phyloP scores from a whole-genome alignment of 1,140 invertebrate genomes.

The Harlomillsia oculata region DNA sequence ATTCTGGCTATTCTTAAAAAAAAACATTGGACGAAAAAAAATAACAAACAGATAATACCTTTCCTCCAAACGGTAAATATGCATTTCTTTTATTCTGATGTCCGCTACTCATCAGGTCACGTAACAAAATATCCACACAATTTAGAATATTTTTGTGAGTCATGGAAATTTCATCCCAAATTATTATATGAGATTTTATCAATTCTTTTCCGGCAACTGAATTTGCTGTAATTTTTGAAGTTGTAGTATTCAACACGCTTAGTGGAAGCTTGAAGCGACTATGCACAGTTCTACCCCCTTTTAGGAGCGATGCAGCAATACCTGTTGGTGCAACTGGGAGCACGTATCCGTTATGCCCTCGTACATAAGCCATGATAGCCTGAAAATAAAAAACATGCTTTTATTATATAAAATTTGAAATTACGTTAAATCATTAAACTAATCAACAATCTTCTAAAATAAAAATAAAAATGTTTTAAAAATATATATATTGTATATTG shows the following conservation, averaged over 20 bases:
- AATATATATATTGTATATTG: conserved; percentile 45
- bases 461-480: too few species aligned
- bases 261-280: conserved; percentile 44
- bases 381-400: too few species aligned
- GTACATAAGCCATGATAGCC: conserved; percentile 31
- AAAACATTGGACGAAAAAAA: neutral
- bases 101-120: conserved; percentile 36
- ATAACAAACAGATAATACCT: conserved; percentile 28
- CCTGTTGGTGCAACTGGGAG: conserved; percentile 46
- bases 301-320: conserved; percentile 46
- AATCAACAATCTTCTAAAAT: too few species aligned
- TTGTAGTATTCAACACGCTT: conserved; percentile 18
- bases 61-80: conserved; percentile 26
- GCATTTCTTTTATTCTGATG: too few species aligned
- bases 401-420: too few species aligned
- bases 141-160: neutral
- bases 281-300: conserved; percentile 46
- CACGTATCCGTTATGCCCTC: conserved; percentile 37
- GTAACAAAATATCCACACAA: conserved; percentile 5
- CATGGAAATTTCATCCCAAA: conserved; percentile 21
- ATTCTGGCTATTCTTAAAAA: too few species aligned
- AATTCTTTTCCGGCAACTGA: conserved; percentile 3
- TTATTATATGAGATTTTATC: conserved; percentile 26
- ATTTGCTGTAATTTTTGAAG: conserved; percentile 4
- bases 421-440: too few species aligned